A percentile compares a stretch with the other conserved stretches of the same genome.
Evolutionary conservation across 2,797 vertebrate genomes (phyloP).

Genomic region (Pogonophryne albipinna): DNA sequence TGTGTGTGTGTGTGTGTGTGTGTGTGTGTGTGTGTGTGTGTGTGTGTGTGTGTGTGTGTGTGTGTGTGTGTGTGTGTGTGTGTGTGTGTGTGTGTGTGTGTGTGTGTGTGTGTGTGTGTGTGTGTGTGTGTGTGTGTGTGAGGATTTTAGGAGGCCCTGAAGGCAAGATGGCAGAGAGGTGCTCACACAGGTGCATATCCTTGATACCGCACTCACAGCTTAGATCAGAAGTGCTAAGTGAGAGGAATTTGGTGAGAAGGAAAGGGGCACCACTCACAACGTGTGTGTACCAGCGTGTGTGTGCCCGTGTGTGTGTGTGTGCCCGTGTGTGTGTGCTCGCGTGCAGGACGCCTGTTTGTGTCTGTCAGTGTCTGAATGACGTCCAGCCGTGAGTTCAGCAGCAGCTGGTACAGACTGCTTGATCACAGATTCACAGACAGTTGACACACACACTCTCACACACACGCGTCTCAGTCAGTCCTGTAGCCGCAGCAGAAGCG

Average conservation of each 20-base stretch:
- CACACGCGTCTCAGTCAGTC: slow-evolving; percentile 37
- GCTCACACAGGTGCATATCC: slow-evolving; percentile 50
- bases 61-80: slow-evolving; percentile 10
- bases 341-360: slow-evolving; percentile 55
- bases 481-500: slow-evolving; percentile 46
- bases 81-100: slow-evolving; percentile 29
- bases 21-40: slow-evolving; percentile 29
- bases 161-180: background rate
- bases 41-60: slow-evolving; percentile 9
- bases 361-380: slow-evolving; percentile 70
- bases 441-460: slow-evolving; percentile 48
- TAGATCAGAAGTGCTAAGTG: slow-evolving; percentile 66
- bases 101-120: slow-evolving; percentile 13
- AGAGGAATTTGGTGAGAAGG: slow-evolving; percentile 53
- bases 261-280: slow-evolving; percentile 4
- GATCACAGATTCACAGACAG: slow-evolving; percentile 63
- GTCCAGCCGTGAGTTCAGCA: slow-evolving; percentile 58
- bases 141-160: slow-evolving; percentile 36
- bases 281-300: too few relatives aligned
- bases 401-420: slow-evolving; percentile 76
- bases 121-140: slow-evolving; percentile 5
- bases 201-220: slow-evolving; percentile 45
- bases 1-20: slow-evolving; percentile 27
- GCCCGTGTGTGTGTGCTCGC: slow-evolving; percentile 10
- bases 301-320: background rate